Base-by-base conservation (phyloP, 2,113 vertebrate genomes). In the Myrmecophaga tridactyla region DNA sequence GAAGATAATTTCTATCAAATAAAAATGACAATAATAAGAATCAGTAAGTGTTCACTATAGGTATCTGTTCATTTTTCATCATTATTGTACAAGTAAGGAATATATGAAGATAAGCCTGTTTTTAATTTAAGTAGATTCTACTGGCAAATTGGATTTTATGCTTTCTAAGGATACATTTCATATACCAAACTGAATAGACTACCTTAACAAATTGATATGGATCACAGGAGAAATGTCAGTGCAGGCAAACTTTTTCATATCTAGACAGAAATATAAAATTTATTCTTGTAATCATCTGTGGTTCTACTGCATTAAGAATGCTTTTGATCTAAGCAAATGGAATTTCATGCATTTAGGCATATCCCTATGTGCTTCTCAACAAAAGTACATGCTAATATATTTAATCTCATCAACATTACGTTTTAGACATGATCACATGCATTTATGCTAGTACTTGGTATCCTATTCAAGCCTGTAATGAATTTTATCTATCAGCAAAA, bases 111-210 rank as follows among this genome's bases (percentile, higher is more conserved):
- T 97, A 96, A 95, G 83, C 90, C 94, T 98, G 96, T 98, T 98
- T 98, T 98, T 98, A 98, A 98, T 98, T 98, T 98, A 98, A 98
- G 98, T 97, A 82, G 94, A 98, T 98, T 98, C 98, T 95, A 88
- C 95, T 96, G 92, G 93, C 97, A 98, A 98, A 98, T 98, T 98
- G 96, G 97, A 98, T 98, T 98, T 98, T 97, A 97, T 98, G 98
- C 96, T 98, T 98, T 96, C 94, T 98, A 97, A 98, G 96, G 96
- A 97, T 95, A 94, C 96, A 97, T 98, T 98, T 98, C 34, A 17
- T 95, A 92, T 97, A 97, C 93, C 29, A 62, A 98, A 86, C 93
- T 97, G 97, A 98, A 98, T 96, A 98, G 90, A 94, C 89, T 97
- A 97, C 94, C 96, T 98, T 98, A 97, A 97, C 96, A 98, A 98